Percentiles rank a stretch among this genome's conserved stretches.
Evolutionary conservation across 2,888 invertebrate genomes (phyloP).

Genomic region (Pyralis farinalis): DNA sequence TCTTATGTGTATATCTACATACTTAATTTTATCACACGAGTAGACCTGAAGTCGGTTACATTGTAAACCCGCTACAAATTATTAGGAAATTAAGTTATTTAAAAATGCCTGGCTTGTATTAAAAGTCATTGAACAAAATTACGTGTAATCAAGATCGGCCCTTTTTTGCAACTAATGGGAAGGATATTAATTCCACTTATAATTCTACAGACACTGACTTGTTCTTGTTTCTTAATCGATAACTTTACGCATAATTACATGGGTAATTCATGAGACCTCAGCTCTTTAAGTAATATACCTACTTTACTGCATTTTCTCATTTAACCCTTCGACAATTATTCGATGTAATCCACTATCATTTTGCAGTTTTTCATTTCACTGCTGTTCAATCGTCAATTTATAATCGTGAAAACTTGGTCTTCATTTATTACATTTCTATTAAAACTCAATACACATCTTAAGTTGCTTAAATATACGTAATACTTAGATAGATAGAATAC

Average conservation of each 20-base stretch:
- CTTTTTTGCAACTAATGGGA: slow-evolving; percentile 8
- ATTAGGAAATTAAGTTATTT: background rate
- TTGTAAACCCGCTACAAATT: background rate
- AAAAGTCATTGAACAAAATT: slow-evolving; percentile 7
- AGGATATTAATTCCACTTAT: slow-evolving; percentile 10
- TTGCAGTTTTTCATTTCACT: too few species aligned
- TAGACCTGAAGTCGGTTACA: background rate
- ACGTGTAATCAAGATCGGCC: slow-evolving; percentile 4
- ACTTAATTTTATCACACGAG: slow-evolving; percentile 1
- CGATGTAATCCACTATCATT: too few species aligned
- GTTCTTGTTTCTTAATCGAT: slow-evolving; percentile 6
- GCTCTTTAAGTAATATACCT: slow-evolving; percentile 27
- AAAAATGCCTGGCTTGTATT: background rate
- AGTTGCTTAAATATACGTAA: too few species aligned
- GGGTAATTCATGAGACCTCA: slow-evolving; percentile 45
- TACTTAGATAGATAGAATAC: too few species aligned
- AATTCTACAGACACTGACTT: slow-evolving; percentile 4
- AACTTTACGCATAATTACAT: slow-evolving; percentile 42
- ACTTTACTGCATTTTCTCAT: too few species aligned
- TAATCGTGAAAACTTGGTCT: too few species aligned
- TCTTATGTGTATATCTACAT: too few species aligned
- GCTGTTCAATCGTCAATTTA: too few species aligned
- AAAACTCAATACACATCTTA: too few species aligned
- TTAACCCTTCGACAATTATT: too few species aligned
- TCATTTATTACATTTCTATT: too few species aligned